phyloP scores from a whole-genome alignment of 2,888 invertebrate genomes.

The Lasioglossum leucozonium region DNA sequence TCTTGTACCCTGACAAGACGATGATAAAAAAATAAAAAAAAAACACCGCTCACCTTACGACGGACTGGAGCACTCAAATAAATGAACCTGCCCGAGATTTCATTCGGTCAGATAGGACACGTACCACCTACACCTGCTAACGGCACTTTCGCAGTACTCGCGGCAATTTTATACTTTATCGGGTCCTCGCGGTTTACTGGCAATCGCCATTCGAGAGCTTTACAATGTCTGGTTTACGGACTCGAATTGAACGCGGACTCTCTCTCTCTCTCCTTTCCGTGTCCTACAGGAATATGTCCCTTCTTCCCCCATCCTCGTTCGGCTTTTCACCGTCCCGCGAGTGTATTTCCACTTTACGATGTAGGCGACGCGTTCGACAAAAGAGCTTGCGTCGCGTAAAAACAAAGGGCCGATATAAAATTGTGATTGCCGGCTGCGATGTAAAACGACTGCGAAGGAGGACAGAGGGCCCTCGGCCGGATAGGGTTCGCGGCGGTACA shows the following conservation, averaged over 20 bases:
- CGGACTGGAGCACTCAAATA: conserved; percentile 62
- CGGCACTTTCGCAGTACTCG: conserved; percentile 41
- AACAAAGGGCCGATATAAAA: conserved; percentile 50
- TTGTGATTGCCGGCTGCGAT: conserved; percentile 38
- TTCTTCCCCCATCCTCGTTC: conserved; percentile 20
- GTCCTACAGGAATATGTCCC: neutral
- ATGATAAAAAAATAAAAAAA: conserved; percentile 42
- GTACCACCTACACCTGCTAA: conserved; percentile 55
- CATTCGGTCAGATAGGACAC: conserved; percentile 56
- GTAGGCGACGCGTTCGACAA: conserved; percentile 66
- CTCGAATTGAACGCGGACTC: conserved; percentile 29
- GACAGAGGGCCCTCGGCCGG: neutral
- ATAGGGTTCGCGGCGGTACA: neutral
- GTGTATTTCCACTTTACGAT: conserved; percentile 69
- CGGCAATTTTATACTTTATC: conserved; percentile 67
- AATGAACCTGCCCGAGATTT: conserved; percentile 62
- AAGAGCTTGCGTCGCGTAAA: conserved; percentile 36
- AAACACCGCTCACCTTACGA: conserved; percentile 1
- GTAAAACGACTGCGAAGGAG: conserved; percentile 15
- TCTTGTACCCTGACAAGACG: conserved; percentile 8
- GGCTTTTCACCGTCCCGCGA: conserved; percentile 17
- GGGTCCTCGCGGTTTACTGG: conserved; percentile 67
- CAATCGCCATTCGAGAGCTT: conserved; percentile 74
- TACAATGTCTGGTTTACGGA: conserved; percentile 78
- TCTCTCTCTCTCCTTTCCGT: neutral